These are phyloP conservation scores for Isotomurus palustris DNA, from an alignment of 2,888 invertebrate genomes.

Conservation along the genomic window DNA sequence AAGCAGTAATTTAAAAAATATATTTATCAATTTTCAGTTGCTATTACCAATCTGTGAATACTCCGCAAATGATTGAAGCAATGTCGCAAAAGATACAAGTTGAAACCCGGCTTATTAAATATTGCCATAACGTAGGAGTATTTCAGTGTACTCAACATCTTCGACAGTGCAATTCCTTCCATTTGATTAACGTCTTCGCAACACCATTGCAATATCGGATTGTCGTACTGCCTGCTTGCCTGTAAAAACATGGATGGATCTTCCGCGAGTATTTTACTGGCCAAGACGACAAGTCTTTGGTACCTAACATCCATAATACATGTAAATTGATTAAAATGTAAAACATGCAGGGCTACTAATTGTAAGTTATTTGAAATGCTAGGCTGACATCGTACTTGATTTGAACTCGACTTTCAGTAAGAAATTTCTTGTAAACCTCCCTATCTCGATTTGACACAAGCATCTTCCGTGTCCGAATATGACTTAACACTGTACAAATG, in stretches of 20 bases:
- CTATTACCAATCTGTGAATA: constrained; percentile 25
- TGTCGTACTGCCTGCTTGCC: not conserved
- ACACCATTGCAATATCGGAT: constrained; percentile 32
- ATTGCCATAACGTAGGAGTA: constrained; percentile 37
- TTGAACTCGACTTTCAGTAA: constrained; percentile 11
- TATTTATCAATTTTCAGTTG: not conserved
- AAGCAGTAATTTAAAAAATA: constrained; percentile 4
- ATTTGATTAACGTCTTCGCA: constrained; percentile 33
- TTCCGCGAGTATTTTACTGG: constrained; percentile 16
- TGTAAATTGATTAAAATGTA: not conserved
- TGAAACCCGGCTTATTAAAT: constrained; percentile 32
- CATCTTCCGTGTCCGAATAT: constrained; percentile 28
- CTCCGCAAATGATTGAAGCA: constrained; percentile 35
- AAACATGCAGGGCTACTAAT: not conserved
- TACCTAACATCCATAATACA: constrained; percentile 14
- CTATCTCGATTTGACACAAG: constrained; percentile 22
- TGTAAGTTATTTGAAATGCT: not conserved
- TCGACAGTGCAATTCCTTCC: constrained; percentile 41
- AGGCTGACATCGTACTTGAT: constrained; percentile 9
- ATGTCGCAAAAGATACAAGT: constrained; percentile 29
- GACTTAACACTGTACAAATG: constrained; percentile 29
- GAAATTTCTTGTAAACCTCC: constrained; percentile 21
- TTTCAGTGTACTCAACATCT: constrained; percentile 33
- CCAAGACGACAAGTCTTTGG: constrained; percentile 26
- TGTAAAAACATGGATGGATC: constrained; percentile 3